Conservation (phyloP, 2,113 vertebrate genomes). For the Coryphaenoides rupestris region DNA sequence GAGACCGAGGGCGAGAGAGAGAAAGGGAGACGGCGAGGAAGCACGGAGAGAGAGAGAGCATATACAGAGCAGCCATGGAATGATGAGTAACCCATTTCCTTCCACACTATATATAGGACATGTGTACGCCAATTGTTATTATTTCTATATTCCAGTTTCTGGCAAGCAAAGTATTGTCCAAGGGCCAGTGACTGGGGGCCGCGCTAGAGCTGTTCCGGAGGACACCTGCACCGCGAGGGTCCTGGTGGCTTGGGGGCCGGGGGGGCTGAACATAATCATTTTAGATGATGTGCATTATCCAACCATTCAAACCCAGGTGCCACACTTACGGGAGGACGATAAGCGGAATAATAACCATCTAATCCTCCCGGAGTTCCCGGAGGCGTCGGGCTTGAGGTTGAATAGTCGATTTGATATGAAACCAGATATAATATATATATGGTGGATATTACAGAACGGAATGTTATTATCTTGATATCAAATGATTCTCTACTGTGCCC, state of each 20-base stretch:
- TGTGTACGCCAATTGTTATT: slow-evolving; percentile 42
- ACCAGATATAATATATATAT: too few species aligned
- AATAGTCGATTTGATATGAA: too few species aligned
- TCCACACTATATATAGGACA: slow-evolving; percentile 21
- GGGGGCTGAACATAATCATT: not conserved
- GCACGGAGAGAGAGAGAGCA: slow-evolving; percentile 1
- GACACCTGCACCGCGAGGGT: slow-evolving; percentile 41
- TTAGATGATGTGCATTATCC: not conserved
- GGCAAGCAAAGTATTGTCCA: slow-evolving; percentile 34
- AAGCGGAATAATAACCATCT: slow-evolving; percentile 39
- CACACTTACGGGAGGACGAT: slow-evolving; percentile 20
- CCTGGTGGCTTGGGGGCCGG: not conserved
- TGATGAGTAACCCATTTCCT: slow-evolving; percentile 25
- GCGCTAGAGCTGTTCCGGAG: slow-evolving; percentile 31
- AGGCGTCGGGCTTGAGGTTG: too few species aligned
- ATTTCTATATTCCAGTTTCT: slow-evolving; percentile 42
- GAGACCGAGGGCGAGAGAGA: too few species aligned
- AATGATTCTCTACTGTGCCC: too few species aligned
- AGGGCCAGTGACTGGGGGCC: slow-evolving; percentile 37
- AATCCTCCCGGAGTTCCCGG: too few species aligned
- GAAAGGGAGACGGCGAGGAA: too few species aligned
- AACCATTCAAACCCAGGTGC: slow-evolving; percentile 17
- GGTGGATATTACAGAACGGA: too few species aligned
- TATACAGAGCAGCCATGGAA: slow-evolving; percentile 18
- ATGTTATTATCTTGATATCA: too few species aligned